Percentiles rank a stretch among this genome's conserved stretches.
These are phyloP conservation scores for Cyprinella venusta DNA, from an alignment of 2,797 vertebrate genomes.

Conservation along the genomic window DNA sequence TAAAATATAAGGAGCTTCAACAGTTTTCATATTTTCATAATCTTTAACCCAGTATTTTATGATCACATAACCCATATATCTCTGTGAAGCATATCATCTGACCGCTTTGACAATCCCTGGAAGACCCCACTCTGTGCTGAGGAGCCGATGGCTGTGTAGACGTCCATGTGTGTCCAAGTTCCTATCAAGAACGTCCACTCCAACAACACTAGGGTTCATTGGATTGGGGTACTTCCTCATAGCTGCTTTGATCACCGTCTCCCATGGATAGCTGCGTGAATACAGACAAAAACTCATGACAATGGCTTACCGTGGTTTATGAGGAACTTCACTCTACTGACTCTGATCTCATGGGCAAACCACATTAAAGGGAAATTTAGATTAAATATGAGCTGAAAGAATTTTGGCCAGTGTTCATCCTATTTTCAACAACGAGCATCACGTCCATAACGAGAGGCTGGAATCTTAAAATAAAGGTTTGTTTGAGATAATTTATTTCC, in stretches of 20 bases:
- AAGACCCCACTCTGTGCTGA: conserved; percentile 97
- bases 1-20: background rate
- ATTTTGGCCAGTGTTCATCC: background rate
- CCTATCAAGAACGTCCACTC: conserved; percentile 93
- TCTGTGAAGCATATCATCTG: conserved; percentile 55
- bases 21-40: background rate
- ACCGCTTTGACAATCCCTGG: conserved; percentile 92
- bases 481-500: background rate
- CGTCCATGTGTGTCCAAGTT: conserved; percentile 86
- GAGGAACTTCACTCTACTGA: background rate
- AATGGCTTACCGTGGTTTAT: background rate
- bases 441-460: background rate
- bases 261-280: conserved; percentile 91
- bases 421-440: background rate
- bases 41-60: background rate
- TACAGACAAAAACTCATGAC: background rate
- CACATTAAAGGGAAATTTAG: background rate
- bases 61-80: background rate
- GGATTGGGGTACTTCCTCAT: conserved; percentile 99
- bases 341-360: background rate
- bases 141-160: conserved; percentile 94
- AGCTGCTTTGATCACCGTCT: conserved; percentile 94
- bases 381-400: background rate
- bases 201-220: conserved; percentile 96
- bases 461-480: conserved; percentile 13